A percentile compares a stretch with the other conserved stretches of the same genome.
Conservation (phyloP, 2,888 invertebrate species). For the Troides oblongomaculatus region DNA sequence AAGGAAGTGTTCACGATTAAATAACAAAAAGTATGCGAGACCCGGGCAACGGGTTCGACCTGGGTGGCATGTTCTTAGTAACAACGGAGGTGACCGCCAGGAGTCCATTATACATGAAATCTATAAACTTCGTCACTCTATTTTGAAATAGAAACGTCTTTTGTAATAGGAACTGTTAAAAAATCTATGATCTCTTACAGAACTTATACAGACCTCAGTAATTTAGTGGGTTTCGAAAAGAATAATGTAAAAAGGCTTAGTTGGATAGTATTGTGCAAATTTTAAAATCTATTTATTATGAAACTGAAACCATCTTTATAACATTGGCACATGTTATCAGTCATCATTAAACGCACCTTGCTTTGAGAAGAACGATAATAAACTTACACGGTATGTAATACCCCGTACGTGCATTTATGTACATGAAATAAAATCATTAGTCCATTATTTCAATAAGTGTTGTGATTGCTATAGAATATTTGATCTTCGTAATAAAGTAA, state of each 20-base stretch:
- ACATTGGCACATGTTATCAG: no score
- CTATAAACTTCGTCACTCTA: slow-evolving; percentile 53
- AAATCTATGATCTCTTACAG: slow-evolving; percentile 35
- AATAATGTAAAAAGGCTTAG: neutral
- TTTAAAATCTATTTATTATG: no score
- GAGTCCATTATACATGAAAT: slow-evolving; percentile 45
- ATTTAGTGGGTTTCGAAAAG: neutral
- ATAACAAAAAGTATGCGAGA: slow-evolving; percentile 27
- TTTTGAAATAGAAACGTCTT: slow-evolving; percentile 46
- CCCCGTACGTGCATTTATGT: no score
- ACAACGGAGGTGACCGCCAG: slow-evolving; percentile 57
- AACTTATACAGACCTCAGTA: slow-evolving; percentile 18
- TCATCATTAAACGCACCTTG: no score
- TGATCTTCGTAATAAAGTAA: slow-evolving; percentile 21
- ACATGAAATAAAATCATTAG: neutral
- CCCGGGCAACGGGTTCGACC: slow-evolving; percentile 48
- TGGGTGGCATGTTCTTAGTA: slow-evolving; percentile 74
- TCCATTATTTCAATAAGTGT: neutral
- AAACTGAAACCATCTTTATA: no score
- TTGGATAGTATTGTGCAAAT: no score
- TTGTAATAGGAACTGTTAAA: slow-evolving; percentile 40
- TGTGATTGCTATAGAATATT: slow-evolving; percentile 17
- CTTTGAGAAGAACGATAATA: no score
- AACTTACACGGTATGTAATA: no score
- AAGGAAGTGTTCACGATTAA: slow-evolving; percentile 28